Evolutionary conservation across 2,888 invertebrate species (phyloP).

Genomic region (Nymphalis urticae): DNA sequence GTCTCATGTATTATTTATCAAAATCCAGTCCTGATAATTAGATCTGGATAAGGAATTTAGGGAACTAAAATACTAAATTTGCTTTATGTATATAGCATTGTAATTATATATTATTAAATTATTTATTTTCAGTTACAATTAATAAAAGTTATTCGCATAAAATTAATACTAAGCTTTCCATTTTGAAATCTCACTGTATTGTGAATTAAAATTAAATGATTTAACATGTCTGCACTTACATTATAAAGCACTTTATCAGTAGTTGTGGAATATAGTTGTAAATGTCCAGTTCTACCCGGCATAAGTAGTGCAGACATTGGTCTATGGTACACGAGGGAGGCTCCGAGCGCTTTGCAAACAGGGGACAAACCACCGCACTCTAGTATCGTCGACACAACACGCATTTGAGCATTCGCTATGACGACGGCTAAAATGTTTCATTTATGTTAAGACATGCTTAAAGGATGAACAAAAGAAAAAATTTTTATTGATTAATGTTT

Average conservation of each 20-base stretch:
- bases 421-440: constrained; percentile 60
- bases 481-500: too few species aligned
- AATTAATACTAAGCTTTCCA: too few species aligned
- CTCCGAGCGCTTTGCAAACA: constrained; percentile 55
- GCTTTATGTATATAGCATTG: too few species aligned
- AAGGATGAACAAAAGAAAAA: too few species aligned
- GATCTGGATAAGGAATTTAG: too few species aligned
- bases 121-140: too few species aligned
- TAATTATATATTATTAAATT: too few species aligned
- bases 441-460: background rate
- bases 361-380: constrained; percentile 75
- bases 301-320: constrained; percentile 61
- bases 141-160: too few species aligned
- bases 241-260: constrained; percentile 74
- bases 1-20: too few species aligned
- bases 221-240: constrained; percentile 52
- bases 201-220: background rate
- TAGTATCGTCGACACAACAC: constrained; percentile 63
- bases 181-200: too few species aligned
- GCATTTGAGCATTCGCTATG: constrained; percentile 65
- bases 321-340: constrained; percentile 59
- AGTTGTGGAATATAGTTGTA: constrained; percentile 70
- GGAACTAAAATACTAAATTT: too few species aligned
- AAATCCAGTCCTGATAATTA: too few species aligned
- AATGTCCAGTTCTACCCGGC: constrained; percentile 68